phyloP scores from a whole-genome alignment of 2,797 vertebrate genomes.

The Gobio occitaniae region DNA sequence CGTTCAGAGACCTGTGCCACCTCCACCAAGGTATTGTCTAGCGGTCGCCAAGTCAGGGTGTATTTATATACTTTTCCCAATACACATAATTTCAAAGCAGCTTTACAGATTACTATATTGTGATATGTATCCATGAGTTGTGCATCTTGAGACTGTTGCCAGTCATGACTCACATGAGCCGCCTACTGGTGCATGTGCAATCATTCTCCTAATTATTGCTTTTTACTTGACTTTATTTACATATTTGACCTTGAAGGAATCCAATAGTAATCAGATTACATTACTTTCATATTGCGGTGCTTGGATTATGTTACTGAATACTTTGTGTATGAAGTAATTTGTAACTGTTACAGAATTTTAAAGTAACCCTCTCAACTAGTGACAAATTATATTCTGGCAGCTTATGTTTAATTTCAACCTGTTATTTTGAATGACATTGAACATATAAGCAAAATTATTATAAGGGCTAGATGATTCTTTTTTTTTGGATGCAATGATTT shows the following conservation, averaged over 20 bases:
- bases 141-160: no score
- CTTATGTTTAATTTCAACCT: background rate
- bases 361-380: no score
- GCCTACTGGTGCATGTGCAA: no score
- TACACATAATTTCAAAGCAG: background rate
- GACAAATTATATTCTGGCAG: background rate
- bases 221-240: no score
- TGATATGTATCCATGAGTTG: background rate
- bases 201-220: no score
- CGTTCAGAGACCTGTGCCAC: constrained; percentile 88
- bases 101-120: background rate
- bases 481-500: background rate
- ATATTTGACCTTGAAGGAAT: no score
- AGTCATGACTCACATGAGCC: no score
- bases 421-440: background rate
- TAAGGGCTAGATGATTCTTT: background rate
- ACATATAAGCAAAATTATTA: background rate
- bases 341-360: no score
- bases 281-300: no score
- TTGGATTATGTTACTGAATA: no score
- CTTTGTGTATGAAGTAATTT: no score
- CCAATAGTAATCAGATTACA: no score
- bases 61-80: background rate
- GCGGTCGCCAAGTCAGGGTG: background rate
- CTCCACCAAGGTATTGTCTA: constrained; percentile 88